Conservation (phyloP, 2,888 invertebrate species). For the Harpalus rubripes region DNA sequence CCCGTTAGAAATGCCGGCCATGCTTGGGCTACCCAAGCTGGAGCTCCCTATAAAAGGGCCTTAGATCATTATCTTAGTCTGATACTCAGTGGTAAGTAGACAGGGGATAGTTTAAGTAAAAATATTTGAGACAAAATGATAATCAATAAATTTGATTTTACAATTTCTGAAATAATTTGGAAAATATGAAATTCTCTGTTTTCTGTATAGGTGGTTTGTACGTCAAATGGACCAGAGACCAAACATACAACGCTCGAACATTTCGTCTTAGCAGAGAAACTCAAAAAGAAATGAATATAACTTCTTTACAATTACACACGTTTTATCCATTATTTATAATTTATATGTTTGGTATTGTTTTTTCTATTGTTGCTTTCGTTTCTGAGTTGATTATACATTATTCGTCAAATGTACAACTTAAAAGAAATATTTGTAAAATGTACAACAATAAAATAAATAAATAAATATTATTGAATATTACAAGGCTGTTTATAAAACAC, state of each 20-base stretch:
- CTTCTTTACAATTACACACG: constrained; percentile 6
- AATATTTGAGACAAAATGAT: neutral
- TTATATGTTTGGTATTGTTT: constrained; percentile 24
- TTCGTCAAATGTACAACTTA: neutral
- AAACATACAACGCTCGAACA: constrained; percentile 10
- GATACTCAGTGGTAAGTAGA: constrained; percentile 50
- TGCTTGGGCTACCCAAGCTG: constrained; percentile 64
- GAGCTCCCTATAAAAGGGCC: constrained; percentile 60
- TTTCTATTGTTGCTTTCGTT: neutral
- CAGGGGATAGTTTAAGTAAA: neutral
- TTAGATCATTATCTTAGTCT: constrained; percentile 63
- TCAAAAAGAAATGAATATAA: neutral
- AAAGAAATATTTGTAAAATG: neutral
- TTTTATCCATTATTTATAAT: constrained; percentile 50
- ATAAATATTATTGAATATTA: neutral
- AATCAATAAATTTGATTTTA: too few species aligned
- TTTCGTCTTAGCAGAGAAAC: constrained; percentile 45
- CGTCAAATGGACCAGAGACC: constrained; percentile 53
- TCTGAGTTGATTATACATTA: neutral
- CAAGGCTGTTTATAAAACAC: constrained; percentile 29
- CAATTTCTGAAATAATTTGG: too few species aligned
- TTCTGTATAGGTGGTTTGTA: constrained; percentile 48
- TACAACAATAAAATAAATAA: neutral
- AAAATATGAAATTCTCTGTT: neutral
- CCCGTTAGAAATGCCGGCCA: constrained; percentile 66